Base-by-base conservation (phyloP, 2,888 invertebrate genomes). In the Acleris literana region DNA sequence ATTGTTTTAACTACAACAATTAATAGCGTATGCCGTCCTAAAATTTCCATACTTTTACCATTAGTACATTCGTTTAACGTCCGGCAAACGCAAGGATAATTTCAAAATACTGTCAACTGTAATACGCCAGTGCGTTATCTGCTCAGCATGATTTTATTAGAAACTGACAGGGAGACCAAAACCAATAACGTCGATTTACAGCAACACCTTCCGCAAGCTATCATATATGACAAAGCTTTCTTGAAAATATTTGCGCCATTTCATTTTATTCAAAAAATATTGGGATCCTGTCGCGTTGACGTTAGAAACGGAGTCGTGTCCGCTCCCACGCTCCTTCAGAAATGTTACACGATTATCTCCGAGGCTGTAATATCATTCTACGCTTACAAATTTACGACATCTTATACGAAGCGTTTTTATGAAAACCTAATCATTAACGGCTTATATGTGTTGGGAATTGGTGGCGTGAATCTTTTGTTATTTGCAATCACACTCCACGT, bases 201-300 rank as follows among this genome's bases (percentile, higher is more conserved):
- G 33, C 33, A 39, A 39, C 13, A 13, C 39, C 39, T 39, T 13
- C 39, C 39, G 39, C 13, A 39, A 39, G 1, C 13, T 4, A 13
- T 44, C 0, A 13, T 56, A n/a, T n/a, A 22, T 22, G 54, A 54
- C 16, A 39, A 54, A 1, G 18, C 33, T 11, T 54, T 54, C 39
- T 6, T 20, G 13, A 54, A 39, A 58, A 46, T 53, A 4, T 64
- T 64, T 53, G 54, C 43, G 5, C 64, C 64, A 17, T 48, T 54
- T 54, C 48, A 54, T 54, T 16, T 44, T 44, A 22, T 62, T 11
- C 65, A 56, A 20, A 57, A 17, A 60, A n/a, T 54, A 43, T 43
- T 60, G 16, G 60, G 60, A 55, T 54, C 64, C 16, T 54, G 60
- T 49, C 52, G 58, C 18, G 58, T 64, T 3, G 58, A 64, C 22